Evolutionary conservation across 2,888 invertebrate genomes (phyloP).

Genomic region (Nemapogon koenigi): DNA sequence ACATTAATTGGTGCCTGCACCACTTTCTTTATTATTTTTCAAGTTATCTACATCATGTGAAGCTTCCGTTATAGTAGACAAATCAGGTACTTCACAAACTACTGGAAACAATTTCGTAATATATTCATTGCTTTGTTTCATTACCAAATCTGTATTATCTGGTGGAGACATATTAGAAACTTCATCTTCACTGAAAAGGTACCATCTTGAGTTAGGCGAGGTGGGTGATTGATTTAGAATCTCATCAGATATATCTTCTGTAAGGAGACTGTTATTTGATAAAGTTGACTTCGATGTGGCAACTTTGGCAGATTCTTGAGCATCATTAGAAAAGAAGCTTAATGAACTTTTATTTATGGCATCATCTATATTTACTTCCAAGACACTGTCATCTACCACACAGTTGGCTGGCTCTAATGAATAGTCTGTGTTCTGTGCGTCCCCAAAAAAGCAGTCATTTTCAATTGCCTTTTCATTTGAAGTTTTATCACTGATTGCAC

Average conservation of each 20-base stretch:
- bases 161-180: conserved; percentile 16
- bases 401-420: too few species aligned
- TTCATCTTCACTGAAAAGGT: conserved; percentile 45
- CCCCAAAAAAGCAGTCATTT: background rate
- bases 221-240: too few species aligned
- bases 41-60: conserved; percentile 26
- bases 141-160: conserved; percentile 21
- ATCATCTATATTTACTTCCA: too few species aligned
- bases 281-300: background rate
- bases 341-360: too few species aligned
- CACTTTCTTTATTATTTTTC: too few species aligned
- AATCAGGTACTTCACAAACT: conserved; percentile 40
- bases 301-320: too few species aligned
- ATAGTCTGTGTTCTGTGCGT: conserved; percentile 2
- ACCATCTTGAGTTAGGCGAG: conserved; percentile 30
- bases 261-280: conserved; percentile 27
- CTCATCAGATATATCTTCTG: conserved; percentile 43
- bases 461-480: background rate
- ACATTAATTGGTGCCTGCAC: too few species aligned
- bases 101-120: conserved; percentile 42
- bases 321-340: conserved; percentile 28
- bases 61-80: conserved; percentile 47
- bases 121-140: conserved; percentile 21
- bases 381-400: too few species aligned
- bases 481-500: background rate